A percentile compares a stretch with the other conserved stretches of the same genome.
These are phyloP conservation scores for Noctua janthina DNA, from an alignment of 2,888 invertebrate genomes.

Conservation along the genomic window DNA sequence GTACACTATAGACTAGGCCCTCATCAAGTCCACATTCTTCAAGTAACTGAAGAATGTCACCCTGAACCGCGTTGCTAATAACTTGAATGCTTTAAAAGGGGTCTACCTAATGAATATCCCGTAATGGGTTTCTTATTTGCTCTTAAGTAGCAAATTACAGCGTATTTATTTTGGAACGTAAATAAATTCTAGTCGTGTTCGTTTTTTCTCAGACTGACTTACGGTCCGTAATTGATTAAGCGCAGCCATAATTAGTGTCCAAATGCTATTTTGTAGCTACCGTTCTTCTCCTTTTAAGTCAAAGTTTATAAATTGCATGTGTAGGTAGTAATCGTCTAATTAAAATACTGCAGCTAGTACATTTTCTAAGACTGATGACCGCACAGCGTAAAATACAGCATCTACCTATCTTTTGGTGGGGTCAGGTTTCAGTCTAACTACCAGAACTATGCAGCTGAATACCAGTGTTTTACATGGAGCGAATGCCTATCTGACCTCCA, in stretches of 20 bases:
- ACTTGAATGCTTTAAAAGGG: not conserved
- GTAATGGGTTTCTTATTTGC: slow-evolving; percentile 2
- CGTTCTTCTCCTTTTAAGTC: not conserved
- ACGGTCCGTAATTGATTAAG: slow-evolving; percentile 23
- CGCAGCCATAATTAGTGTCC: slow-evolving; percentile 40
- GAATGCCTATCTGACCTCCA: not conserved
- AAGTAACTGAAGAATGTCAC: slow-evolving; percentile 12
- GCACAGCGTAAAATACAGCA: not conserved
- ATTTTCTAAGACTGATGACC: not conserved
- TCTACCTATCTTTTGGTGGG: not conserved
- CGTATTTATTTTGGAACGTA: slow-evolving; percentile 39
- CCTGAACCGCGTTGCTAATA: not conserved
- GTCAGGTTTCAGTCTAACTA: not conserved
- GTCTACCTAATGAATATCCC: not conserved
- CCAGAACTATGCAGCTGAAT: not conserved
- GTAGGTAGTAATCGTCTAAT: not conserved
- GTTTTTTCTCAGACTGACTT: slow-evolving; percentile 27
- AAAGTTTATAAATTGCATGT: slow-evolving; percentile 4
- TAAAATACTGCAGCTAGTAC: not conserved
- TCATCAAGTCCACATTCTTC: not conserved
- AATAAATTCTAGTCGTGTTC: slow-evolving; percentile 17
- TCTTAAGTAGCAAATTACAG: slow-evolving; percentile 22
- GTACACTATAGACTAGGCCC: not conserved
- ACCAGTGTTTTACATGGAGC: not conserved
- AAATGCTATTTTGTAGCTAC: slow-evolving; percentile 21